These are phyloP conservation scores for Distichodus sexfasciatus DNA, from an alignment of 2,797 vertebrate genomes.

Conservation along the genomic window DNA sequence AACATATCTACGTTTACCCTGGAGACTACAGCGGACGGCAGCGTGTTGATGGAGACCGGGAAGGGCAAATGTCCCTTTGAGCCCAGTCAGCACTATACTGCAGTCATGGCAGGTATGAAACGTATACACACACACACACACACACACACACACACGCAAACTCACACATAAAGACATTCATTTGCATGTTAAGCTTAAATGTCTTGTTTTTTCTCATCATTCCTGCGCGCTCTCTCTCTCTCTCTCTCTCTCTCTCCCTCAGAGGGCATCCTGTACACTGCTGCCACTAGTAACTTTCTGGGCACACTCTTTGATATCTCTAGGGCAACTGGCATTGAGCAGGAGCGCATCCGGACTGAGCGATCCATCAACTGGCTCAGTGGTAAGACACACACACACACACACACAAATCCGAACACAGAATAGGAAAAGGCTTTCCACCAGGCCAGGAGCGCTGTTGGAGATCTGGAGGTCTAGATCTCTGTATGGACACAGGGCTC, in stretches of 20 bases:
- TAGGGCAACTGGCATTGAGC: slow-evolving; percentile 74
- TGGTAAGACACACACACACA: slow-evolving; percentile 66
- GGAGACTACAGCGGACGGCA: slow-evolving; percentile 68
- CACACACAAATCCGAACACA: neutral
- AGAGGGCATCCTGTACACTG: slow-evolving; percentile 81
- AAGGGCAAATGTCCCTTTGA: slow-evolving; percentile 90
- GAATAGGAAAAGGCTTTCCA: no score
- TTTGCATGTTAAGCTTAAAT: neutral
- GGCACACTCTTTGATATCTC: slow-evolving; percentile 85
- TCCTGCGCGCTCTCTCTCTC: neutral
- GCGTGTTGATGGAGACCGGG: slow-evolving; percentile 77
- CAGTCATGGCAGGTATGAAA: slow-evolving; percentile 83
- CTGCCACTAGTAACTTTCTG: slow-evolving; percentile 85
- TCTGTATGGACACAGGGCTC: no score
- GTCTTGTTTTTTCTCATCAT: neutral
- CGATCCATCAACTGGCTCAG: slow-evolving; percentile 83
- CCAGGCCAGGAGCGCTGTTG: no score
- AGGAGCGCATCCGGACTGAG: slow-evolving; percentile 81
- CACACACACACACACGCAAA: neutral
- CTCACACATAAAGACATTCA: no score
- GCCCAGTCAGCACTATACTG: slow-evolving; percentile 84
- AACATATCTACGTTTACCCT: slow-evolving; percentile 73
- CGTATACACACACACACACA: neutral
- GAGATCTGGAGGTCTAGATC: no score
- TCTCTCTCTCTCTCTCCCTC: neutral